phyloP scores from a whole-genome alignment of 2,888 invertebrate genomes.

The Rhamphomyia laevipes region DNA sequence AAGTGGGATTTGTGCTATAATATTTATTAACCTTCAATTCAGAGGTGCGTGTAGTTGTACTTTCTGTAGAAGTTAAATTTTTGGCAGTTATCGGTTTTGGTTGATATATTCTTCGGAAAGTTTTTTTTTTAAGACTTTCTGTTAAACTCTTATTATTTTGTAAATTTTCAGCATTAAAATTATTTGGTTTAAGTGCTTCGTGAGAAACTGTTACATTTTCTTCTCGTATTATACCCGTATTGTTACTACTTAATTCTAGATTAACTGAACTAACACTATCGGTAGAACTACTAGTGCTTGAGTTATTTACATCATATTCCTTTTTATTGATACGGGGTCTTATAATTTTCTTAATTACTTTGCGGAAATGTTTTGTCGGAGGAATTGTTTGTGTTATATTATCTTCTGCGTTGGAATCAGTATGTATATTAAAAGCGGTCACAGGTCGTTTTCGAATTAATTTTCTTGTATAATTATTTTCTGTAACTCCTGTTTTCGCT shows the following conservation, averaged over 20 bases:
- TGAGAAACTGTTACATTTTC: background rate
- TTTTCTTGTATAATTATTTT: conserved; percentile 2
- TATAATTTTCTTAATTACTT: conserved; percentile 25
- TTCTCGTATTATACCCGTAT: conserved; percentile 7
- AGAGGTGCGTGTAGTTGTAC: too few relatives aligned
- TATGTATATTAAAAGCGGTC: background rate
- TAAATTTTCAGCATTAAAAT: too few relatives aligned
- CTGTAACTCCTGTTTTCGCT: background rate
- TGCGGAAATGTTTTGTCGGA: conserved; percentile 26
- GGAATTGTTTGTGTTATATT: conserved; percentile 12
- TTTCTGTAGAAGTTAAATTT: too few relatives aligned
- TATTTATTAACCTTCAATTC: too few relatives aligned
- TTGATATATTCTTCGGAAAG: too few relatives aligned
- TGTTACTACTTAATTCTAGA: conserved; percentile 7
- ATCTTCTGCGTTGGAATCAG: background rate
- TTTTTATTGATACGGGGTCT: conserved; percentile 21
- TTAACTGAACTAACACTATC: conserved; percentile 12
- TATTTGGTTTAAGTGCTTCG: too few relatives aligned
- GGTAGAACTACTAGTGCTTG: conserved; percentile 15
- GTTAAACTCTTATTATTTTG: too few relatives aligned
- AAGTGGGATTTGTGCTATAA: too few relatives aligned
- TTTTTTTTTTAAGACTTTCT: too few relatives aligned
- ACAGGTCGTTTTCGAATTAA: conserved; percentile 7
- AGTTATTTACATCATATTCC: conserved; percentile 10
- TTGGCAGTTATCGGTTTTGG: too few relatives aligned